Percentiles rank a stretch among this genome's conserved stretches.
Evolutionary conservation across 2,888 invertebrate genomes (phyloP).

Genomic region (Clunio marinus): DNA sequence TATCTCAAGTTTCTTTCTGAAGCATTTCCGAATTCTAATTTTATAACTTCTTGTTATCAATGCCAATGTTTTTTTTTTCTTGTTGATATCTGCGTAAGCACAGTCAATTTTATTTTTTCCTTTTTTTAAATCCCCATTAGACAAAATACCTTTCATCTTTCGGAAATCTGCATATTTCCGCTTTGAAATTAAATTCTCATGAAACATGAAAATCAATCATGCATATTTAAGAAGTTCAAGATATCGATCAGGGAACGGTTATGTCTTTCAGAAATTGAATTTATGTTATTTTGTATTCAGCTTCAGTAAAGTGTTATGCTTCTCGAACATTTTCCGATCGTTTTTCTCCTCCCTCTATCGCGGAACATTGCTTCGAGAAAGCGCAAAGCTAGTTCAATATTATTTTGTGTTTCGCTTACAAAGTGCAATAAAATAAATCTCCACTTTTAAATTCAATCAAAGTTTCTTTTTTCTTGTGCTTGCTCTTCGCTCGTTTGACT

Average conservation of each 20-base stretch:
- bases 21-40: no score
- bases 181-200: constrained; percentile 23
- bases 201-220: constrained; percentile 37
- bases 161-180: constrained; percentile 20
- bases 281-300: constrained; percentile 16
- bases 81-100: background rate
- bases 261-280: constrained; percentile 22
- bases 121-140: background rate
- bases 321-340: background rate
- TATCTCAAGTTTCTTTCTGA: no score
- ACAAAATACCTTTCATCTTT: background rate
- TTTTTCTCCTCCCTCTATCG: background rate
- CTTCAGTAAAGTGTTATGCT: background rate
- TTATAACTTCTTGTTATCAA: constrained; percentile 5
- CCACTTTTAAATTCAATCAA: constrained; percentile 33
- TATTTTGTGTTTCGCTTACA: constrained; percentile 24
- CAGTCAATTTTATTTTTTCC: background rate
- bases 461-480: constrained; percentile 6
- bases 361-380: background rate
- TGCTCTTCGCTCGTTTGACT: constrained; percentile 14
- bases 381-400: constrained; percentile 25
- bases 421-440: constrained; percentile 37
- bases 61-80: background rate
- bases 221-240: constrained; percentile 29
- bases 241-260: constrained; percentile 28